A percentile compares a stretch with the other conserved stretches of the same genome.
These are phyloP conservation scores for Agonopterix arenella DNA, from an alignment of 2,888 invertebrate species.

Conservation along the genomic window DNA sequence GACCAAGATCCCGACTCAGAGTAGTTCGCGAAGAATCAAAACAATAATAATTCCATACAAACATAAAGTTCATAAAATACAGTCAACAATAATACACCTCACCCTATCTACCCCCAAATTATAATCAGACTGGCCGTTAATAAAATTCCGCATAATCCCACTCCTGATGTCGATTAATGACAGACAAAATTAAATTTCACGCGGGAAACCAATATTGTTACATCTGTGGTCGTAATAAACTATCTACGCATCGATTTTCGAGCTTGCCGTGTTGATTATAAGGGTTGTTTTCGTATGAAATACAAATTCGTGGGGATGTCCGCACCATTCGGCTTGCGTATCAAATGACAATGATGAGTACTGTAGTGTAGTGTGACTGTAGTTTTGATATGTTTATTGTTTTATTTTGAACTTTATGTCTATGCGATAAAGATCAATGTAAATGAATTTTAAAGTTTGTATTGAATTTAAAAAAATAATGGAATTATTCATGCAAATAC, in stretches of 20 bases:
- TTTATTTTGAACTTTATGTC: no score
- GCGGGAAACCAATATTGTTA: conserved; percentile 51
- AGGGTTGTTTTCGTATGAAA: conserved; percentile 32
- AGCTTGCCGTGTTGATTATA: conserved; percentile 25
- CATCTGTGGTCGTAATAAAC: conserved; percentile 37
- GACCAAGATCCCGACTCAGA: no score
- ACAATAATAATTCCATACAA: no score
- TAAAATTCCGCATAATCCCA: conserved; percentile 63
- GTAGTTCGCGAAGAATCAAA: no score
- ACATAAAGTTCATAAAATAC: no score
- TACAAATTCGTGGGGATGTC: background rate
- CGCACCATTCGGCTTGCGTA: conserved; percentile 1
- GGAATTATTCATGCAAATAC: no score
- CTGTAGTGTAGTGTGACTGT: no score
- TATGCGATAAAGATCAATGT: no score
- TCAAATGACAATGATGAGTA: background rate
- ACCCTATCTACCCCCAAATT: background rate
- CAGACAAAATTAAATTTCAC: conserved; percentile 64
- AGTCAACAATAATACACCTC: background rate
- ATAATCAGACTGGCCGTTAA: conserved; percentile 29
- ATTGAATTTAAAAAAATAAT: no score
- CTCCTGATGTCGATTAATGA: conserved; percentile 63
- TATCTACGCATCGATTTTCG: conserved; percentile 25
- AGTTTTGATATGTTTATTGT: no score
- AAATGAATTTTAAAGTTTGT: no score